Conservation (phyloP, 2,888 invertebrate genomes). For the Lasioglossum morio region DNA sequence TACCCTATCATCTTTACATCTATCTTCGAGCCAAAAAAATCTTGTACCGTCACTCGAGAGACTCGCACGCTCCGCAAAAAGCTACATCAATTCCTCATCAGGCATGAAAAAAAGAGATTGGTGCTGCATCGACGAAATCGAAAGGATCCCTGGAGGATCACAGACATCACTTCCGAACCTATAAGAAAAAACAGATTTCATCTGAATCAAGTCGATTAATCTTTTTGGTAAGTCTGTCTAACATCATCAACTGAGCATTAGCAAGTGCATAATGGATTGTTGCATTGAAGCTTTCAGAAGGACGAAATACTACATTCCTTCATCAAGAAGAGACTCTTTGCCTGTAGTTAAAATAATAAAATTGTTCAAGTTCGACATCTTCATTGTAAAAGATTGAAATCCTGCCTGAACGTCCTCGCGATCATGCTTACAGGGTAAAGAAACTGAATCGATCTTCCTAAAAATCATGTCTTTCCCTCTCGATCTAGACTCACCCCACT, state of each 20-base stretch:
- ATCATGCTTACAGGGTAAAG: too few relatives aligned
- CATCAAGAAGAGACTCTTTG: neutral
- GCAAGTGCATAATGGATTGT: neutral
- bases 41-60: neutral
- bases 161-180: neutral
- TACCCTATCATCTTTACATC: neutral
- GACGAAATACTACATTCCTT: neutral
- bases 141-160: neutral
- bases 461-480: neutral
- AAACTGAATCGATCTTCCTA: neutral
- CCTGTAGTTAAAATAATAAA: neutral
- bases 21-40: neutral
- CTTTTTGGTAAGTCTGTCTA: neutral
- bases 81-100: neutral
- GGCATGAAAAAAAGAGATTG: neutral
- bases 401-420: too few relatives aligned
- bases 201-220: neutral
- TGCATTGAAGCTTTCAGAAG: neutral
- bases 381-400: too few relatives aligned
- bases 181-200: neutral
- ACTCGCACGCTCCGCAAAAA: neutral
- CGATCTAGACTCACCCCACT: neutral
- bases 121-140: neutral
- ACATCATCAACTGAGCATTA: rapidly evolving
- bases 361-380: neutral